Evolutionary conservation across 2,113 vertebrate genomes (phyloP), one percentile per base, ranked within the genome.

Genomic region (Erythrocercus mccallii): DNA sequence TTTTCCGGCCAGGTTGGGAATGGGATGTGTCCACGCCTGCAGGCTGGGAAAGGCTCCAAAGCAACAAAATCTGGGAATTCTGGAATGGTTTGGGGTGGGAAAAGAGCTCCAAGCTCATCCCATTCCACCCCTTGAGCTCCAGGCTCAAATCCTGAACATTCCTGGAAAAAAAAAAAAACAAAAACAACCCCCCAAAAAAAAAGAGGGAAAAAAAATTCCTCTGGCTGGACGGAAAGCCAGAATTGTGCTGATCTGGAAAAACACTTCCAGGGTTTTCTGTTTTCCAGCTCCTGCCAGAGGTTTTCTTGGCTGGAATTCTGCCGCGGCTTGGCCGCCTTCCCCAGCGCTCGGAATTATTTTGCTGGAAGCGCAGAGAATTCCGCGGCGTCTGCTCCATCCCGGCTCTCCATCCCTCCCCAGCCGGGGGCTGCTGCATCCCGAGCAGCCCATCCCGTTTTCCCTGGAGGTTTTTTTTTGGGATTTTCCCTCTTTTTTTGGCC

Each of bases 161-260:
- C 48, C 73, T 71, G 44, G 44, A n/a, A n/a, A n/a, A n/a, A n/a
- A 45, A 12, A n/a, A n/a, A 3, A 11, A 33, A 35, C 42, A 44
- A 9, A 17, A 17, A 3, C 11, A 27, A 24, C 22, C 38, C 38
- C 11, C 11, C 19, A 3, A 19, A 30, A n/a, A 40, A 64, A 60
- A 56, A 58, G 21, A 37, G 37, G 37, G 65, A 62, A 44, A 76
- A 74, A 85, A n/a, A n/a, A n/a, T n/a, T 92, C 86, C 57, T 68
- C 74, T 12, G 1, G 30, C 64, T 42, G 91, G 86, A 66, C 73
- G 70, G 91, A 13, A 35, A 86, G 88, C 92, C 66, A 19, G 85
- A 62, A 91, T 80, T 94, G 95, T 81, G 95, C 92, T 89, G 96
- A 86, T 92, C 97, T 97, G 97, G 94, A 96, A 96, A 97, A 97